Percentiles rank a stretch among this genome's conserved stretches.
Evolutionary conservation across 2,797 vertebrate species (phyloP).

Genomic region (Phalloptychus januarius): DNA sequence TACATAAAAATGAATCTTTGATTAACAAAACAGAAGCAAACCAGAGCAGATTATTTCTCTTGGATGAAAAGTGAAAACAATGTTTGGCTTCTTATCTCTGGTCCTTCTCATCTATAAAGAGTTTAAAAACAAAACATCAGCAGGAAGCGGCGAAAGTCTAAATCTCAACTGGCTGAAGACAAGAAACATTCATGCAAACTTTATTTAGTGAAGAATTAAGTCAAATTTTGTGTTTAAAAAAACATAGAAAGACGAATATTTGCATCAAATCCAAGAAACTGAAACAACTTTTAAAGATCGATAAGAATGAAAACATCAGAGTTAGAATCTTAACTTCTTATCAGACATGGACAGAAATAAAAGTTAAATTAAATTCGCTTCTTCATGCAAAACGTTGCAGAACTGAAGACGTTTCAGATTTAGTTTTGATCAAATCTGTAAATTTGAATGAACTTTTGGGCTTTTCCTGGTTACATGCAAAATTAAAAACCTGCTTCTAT

Average conservation of each 20-base stretch:
- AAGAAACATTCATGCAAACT: background rate
- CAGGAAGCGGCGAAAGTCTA: background rate
- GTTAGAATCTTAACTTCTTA: background rate
- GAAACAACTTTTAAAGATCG: background rate
- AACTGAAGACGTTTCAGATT: background rate
- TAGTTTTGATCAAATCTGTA: background rate
- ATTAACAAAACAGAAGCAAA: background rate
- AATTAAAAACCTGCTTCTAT: no score
- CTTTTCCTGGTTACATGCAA: no score
- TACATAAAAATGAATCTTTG: background rate
- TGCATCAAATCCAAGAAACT: background rate
- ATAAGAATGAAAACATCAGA: background rate
- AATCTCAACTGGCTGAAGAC: background rate
- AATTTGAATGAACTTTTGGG: background rate
- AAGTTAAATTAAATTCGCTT: background rate
- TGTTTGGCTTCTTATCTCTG: background rate
- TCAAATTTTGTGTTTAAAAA: background rate
- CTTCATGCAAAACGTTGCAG: accelerated
- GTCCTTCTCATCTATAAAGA: background rate
- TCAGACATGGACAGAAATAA: background rate
- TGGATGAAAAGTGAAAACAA: background rate
- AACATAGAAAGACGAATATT: background rate
- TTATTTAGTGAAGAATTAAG: background rate
- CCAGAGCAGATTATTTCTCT: background rate
- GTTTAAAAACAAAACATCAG: background rate